Evolutionary conservation across 1,140 invertebrate species (phyloP).

Genomic region (Drosophila pseudoobscura): DNA sequence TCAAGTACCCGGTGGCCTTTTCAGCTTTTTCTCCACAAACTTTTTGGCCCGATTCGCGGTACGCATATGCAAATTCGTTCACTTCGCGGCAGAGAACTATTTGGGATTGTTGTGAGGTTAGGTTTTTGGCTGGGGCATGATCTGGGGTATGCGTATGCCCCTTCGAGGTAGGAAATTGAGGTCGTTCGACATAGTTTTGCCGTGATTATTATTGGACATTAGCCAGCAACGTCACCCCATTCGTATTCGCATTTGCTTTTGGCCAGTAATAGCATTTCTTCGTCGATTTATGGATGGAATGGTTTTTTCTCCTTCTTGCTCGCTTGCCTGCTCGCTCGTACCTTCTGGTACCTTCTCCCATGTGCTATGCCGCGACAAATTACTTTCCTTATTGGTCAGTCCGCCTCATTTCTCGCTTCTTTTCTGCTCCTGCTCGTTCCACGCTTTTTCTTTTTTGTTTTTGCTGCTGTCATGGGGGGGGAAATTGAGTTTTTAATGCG

Average conservation of each 20-base stretch:
- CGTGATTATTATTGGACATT: slow-evolving; percentile 71
- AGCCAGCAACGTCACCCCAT: slow-evolving; percentile 51
- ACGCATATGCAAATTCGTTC: slow-evolving; percentile 37
- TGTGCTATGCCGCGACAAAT: slow-evolving; percentile 50
- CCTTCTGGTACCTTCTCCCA: background rate
- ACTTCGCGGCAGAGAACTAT: slow-evolving; percentile 9
- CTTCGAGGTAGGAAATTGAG: slow-evolving; percentile 57
- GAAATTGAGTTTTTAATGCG: slow-evolving; percentile 77
- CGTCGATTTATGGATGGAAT: slow-evolving; percentile 54
- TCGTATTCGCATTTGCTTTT: slow-evolving; percentile 41
- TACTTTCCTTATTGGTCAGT: slow-evolving; percentile 70
- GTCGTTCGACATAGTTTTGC: slow-evolving; percentile 67
- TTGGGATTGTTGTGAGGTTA: slow-evolving; percentile 14
- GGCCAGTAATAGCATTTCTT: slow-evolving; percentile 77
- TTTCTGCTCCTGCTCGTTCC: slow-evolving; percentile 7
- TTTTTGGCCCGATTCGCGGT: slow-evolving; percentile 11
- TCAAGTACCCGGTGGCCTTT: slow-evolving; percentile 19
- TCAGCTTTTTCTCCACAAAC: background rate
- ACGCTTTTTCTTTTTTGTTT: slow-evolving; percentile 19
- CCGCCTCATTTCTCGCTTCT: slow-evolving; percentile 23
- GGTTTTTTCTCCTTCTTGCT: slow-evolving; percentile 24
- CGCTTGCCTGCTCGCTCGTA: no score
- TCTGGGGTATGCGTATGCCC: slow-evolving; percentile 6
- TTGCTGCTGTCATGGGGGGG: slow-evolving; percentile 55
- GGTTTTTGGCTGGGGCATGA: slow-evolving; percentile 20